A percentile compares a stretch with the other conserved stretches of the same genome.
Conservation (phyloP, 2,113 vertebrate genomes). For the Salvelinus alpinus region DNA sequence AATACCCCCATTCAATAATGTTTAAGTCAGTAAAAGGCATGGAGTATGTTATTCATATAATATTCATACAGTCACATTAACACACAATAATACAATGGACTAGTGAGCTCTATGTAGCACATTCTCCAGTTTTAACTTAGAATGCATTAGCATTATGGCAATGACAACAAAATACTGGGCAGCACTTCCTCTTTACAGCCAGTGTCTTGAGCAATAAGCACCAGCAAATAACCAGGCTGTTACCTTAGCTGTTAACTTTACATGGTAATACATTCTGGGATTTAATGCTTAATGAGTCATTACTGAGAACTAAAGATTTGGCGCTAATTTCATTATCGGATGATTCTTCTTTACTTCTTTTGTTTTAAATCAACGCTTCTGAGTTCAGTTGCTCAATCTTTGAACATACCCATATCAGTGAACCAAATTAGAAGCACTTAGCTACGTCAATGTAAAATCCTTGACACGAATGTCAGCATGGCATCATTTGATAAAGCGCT, state of each 20-base stretch:
- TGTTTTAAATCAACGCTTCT: not conserved
- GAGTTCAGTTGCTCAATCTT: not conserved
- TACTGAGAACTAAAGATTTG: not conserved
- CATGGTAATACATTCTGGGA: not conserved
- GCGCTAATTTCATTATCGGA: not conserved
- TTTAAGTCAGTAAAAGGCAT: slow-evolving; percentile 47
- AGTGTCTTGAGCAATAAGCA: not conserved
- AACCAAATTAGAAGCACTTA: not conserved
- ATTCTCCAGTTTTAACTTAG: slow-evolving; percentile 13
- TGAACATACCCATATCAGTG: not conserved
- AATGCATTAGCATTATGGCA: slow-evolving; percentile 28
- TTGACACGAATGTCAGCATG: not conserved
- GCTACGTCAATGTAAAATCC: not conserved
- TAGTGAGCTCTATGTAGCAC: slow-evolving; percentile 18
- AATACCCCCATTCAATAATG: slow-evolving; percentile 15
- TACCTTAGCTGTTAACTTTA: not conserved
- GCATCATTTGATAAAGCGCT: not conserved
- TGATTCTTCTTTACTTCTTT: not conserved
- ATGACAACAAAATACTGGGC: slow-evolving; percentile 1
- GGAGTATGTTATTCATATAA: slow-evolving; percentile 30
- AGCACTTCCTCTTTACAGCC: slow-evolving; percentile 7
- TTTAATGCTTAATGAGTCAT: not conserved
- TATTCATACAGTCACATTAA: slow-evolving; percentile 28
- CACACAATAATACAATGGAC: slow-evolving; percentile 34
- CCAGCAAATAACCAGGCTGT: slow-evolving; percentile 30